Percentiles rank a stretch among this genome's conserved stretches.
phyloP scores from a whole-genome alignment of 2,888 invertebrate species.

The Dolichomitus sp. region DNA sequence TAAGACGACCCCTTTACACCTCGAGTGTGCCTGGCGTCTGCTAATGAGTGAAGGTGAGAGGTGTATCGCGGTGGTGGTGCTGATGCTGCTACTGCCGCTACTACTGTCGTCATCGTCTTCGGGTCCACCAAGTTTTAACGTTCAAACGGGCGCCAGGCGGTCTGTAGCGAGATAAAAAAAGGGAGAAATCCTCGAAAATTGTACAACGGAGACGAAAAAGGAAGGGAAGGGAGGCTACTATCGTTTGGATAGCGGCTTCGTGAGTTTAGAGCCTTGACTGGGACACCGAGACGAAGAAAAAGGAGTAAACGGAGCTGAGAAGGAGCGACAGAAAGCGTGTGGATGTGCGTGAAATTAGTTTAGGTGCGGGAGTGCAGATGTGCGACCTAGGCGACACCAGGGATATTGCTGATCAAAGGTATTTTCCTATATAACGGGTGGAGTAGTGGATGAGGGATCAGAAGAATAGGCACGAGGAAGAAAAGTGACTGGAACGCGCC shows the following conservation, averaged over 20 bases:
- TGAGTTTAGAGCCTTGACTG: conserved; percentile 24
- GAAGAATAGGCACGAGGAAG: background rate
- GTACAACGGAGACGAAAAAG: conserved; percentile 23
- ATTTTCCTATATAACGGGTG: conserved; percentile 5
- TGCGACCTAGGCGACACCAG: conserved; percentile 33
- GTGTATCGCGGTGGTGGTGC: conserved; percentile 53
- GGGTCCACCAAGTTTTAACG: conserved; percentile 45
- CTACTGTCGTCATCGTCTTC: conserved; percentile 48
- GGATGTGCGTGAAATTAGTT: conserved; percentile 31
- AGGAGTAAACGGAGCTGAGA: conserved; percentile 9
- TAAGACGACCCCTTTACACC: conserved; percentile 33
- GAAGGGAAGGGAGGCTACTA: conserved; percentile 36
- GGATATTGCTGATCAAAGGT: conserved; percentile 46
- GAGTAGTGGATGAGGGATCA: conserved; percentile 38
- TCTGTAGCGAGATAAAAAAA: conserved; percentile 40
- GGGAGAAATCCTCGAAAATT: conserved; percentile 1
- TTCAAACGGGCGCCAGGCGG: conserved; percentile 11
- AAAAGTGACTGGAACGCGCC: conserved; percentile 1
- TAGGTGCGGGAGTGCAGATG: conserved; percentile 57
- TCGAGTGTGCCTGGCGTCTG: conserved; percentile 51
- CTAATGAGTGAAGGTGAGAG: conserved; percentile 61
- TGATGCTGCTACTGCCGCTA: conserved; percentile 26
- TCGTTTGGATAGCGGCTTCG: conserved; percentile 63
- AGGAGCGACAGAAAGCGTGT: conserved; percentile 24
- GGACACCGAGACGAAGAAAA: conserved; percentile 12